Evolutionary conservation across 2,113 vertebrate species (phyloP).

Genomic region (Nothoprocta perdicaria): DNA sequence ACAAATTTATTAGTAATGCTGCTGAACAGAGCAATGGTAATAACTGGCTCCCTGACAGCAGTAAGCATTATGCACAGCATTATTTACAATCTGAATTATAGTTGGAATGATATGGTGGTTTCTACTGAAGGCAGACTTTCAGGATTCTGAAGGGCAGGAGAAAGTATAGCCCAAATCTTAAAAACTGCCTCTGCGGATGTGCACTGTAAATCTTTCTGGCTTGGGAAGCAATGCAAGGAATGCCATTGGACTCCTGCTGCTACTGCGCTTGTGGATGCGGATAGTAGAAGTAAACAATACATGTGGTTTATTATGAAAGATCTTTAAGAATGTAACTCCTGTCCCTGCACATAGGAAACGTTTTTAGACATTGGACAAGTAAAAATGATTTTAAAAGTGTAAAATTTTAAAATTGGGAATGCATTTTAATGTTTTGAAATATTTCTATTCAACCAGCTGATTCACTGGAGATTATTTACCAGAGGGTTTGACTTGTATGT

Average conservation of each 20-base stretch:
- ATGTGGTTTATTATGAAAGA: not conserved
- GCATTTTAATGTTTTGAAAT: not conserved
- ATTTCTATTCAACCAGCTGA: not conserved
- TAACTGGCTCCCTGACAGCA: not conserved
- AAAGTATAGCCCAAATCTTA: not conserved
- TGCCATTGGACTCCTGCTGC: not conserved
- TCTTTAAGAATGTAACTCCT: not conserved
- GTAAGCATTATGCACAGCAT: not conserved
- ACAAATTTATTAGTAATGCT: not conserved
- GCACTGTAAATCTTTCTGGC: not conserved
- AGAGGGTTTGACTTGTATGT: not conserved
- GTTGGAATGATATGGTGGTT: not conserved
- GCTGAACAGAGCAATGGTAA: not conserved
- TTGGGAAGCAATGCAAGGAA: not conserved
- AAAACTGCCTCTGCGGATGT: not conserved
- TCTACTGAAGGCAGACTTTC: not conserved
- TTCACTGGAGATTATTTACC: not conserved
- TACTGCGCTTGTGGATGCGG: not conserved
- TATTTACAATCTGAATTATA: not conserved
- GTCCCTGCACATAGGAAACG: rapidly evolving
- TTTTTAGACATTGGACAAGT: not conserved
- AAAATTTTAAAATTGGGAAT: not conserved
- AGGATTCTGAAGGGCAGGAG: not conserved
- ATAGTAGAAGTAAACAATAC: not conserved
- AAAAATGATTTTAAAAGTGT: not conserved